Percentiles rank a stretch among this genome's conserved stretches.
Evolutionary conservation across 1,140 invertebrate species (phyloP).

Genomic region (Macrotrachela quadricornifera): DNA sequence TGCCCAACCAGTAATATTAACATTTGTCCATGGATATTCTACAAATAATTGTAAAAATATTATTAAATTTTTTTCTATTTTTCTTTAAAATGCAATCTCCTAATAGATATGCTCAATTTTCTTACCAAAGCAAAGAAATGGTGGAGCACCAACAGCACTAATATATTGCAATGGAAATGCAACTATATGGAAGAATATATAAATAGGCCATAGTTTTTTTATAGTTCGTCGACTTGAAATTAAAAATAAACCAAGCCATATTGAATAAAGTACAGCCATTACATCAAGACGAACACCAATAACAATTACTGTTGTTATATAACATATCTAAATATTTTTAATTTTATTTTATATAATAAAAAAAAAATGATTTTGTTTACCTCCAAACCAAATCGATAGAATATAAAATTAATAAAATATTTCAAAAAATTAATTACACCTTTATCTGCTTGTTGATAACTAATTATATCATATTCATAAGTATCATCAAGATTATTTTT

Average conservation of each 20-base stretch:
- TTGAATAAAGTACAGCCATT: slow-evolving; percentile 60
- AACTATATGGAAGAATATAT: slow-evolving; percentile 55
- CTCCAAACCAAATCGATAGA: slow-evolving; percentile 83
- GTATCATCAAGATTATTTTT: too few relatives aligned
- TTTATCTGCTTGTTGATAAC: slow-evolving; percentile 62
- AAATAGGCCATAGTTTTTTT: slow-evolving; percentile 59
- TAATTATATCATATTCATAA: slow-evolving; percentile 45
- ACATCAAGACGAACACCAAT: slow-evolving; percentile 73
- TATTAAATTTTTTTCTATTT: background rate
- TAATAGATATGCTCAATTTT: slow-evolving; percentile 1
- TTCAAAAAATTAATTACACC: slow-evolving; percentile 55
- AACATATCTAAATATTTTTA: slow-evolving; percentile 43
- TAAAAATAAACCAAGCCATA: slow-evolving; percentile 57
- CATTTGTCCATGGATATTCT: slow-evolving; percentile 54
- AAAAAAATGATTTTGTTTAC: background rate
- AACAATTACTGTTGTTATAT: slow-evolving; percentile 59
- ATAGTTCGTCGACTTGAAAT: slow-evolving; percentile 37
- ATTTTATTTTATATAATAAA: slow-evolving; percentile 1
- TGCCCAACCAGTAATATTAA: background rate
- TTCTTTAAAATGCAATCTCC: slow-evolving; percentile 1
- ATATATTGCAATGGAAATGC: slow-evolving; percentile 68
- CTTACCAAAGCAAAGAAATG: slow-evolving; percentile 35
- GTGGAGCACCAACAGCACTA: slow-evolving; percentile 61
- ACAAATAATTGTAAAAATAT: slow-evolving; percentile 9
- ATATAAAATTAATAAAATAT: slow-evolving; percentile 70